Base-by-base conservation (phyloP, 2,888 invertebrate species). In the Tiliacea citrago region DNA sequence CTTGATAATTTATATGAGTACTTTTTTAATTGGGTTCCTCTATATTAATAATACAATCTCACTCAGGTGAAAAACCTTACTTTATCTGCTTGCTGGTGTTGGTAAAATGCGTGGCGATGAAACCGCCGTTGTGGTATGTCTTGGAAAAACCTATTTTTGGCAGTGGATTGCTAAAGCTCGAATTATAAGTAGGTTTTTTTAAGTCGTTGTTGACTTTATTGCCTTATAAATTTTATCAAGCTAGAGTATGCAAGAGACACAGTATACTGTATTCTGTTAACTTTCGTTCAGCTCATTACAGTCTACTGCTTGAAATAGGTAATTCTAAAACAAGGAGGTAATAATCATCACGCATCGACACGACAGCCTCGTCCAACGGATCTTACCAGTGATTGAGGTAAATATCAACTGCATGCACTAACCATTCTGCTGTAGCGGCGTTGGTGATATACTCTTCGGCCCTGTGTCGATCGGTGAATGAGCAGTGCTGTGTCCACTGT, bases 401-500 rank as follows among this genome's bases (percentile, higher is more conserved):
- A 75, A 71, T 6, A 63, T 49, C 21, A 58, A 55, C 72, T 65
- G 55, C 74, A 72, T 62, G 9, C 60, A 87, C 91, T 85, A 79
- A 95, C 95, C 94, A 92, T 94, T 97, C 90, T 96, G 95, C 91
- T 97, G 96, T 88, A 97, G 96, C 6, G 96, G 97, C 73, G 97
- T 97, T 16, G 98, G 98, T 53, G 98, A 98, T 94, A 98, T 97
- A 86, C 98, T 98, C 94, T 98, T 98, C 68, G 98, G 98, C 45
- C 98, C 98, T 80, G 97, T 97, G 87, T 98, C 99, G 62, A 97
- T 97, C 0, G 99, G 99, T 0, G 99, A 99, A 92, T 99, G 99
- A 65, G 98, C 98, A 35, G 99, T 99, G 87, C 99, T 99, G 91
- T 99, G 98, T 2, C 99, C 99, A 88, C 99, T 99, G 92, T 99